Evolutionary conservation across 2,797 vertebrate genomes (phyloP).

Genomic region (Falco columbarius): DNA sequence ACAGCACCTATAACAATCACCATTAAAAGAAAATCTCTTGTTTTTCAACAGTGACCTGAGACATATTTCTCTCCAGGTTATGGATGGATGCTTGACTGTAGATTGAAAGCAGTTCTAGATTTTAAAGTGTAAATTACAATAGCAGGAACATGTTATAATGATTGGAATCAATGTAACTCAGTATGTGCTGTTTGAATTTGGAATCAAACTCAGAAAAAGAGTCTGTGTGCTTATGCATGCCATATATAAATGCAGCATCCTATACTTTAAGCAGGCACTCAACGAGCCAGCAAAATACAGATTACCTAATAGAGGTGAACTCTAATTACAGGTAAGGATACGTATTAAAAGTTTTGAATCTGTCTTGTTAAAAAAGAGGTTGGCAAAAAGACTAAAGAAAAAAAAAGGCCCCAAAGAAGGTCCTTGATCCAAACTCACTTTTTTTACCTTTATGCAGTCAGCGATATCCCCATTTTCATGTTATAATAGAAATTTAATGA

Average conservation of each 20-base stretch:
- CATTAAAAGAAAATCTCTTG: background rate
- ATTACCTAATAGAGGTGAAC: background rate
- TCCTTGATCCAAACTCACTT: background rate
- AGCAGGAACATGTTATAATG: background rate
- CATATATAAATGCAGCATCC: background rate
- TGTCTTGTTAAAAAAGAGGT: background rate
- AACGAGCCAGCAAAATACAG: background rate
- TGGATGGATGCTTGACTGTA: background rate
- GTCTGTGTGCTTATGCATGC: background rate
- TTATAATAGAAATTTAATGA: conserved; percentile 19
- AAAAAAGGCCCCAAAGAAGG: background rate
- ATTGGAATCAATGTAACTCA: background rate
- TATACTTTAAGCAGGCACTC: background rate
- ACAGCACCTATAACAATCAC: background rate
- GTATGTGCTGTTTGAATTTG: background rate
- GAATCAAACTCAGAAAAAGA: background rate
- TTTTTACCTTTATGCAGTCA: background rate
- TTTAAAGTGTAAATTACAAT: background rate
- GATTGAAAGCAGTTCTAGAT: background rate
- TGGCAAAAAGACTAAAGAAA: background rate
- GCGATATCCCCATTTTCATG: background rate
- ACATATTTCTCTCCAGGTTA: background rate
- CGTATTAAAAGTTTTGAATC: background rate
- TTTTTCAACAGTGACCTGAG: background rate
- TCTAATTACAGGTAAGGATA: background rate